Percentiles rank a stretch among this genome's conserved stretches.
Conservation (phyloP, 1,140 invertebrate species). For the Dufourea novaeangliae region DNA sequence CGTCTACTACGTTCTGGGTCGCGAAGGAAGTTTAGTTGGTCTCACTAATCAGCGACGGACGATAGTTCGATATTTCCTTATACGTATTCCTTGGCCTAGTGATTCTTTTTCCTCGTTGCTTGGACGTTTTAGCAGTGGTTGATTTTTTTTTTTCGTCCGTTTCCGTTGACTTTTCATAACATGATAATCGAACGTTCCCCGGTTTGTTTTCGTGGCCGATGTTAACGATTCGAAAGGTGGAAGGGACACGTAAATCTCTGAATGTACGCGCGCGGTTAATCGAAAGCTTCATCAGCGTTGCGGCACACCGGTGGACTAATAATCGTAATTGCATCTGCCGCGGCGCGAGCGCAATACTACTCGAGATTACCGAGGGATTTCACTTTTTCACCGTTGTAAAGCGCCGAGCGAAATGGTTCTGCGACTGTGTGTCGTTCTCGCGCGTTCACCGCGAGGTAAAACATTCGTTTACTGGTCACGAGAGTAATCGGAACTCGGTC, state of each 20-base stretch:
- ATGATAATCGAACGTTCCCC: neutral
- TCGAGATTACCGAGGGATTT: slow-evolving; percentile 52
- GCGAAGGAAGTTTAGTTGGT: neutral
- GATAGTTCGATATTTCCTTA: no score
- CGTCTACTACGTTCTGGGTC: no score
- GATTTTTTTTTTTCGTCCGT: no score
- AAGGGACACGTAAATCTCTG: neutral
- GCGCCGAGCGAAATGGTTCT: no score
- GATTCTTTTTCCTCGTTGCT: no score
- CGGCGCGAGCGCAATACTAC: slow-evolving; percentile 26
- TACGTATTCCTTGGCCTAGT: no score
- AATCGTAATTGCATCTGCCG: slow-evolving; percentile 60
- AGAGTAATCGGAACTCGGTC: no score
- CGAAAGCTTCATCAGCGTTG: slow-evolving; percentile 55
- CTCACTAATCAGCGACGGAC: no score
- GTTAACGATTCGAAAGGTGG: neutral
- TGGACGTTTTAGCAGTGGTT: no score
- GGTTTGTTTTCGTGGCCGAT: neutral
- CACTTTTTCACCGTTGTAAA: slow-evolving; percentile 49
- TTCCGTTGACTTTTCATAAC: neutral
- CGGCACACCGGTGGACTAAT: slow-evolving; percentile 16
- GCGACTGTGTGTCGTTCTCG: no score
- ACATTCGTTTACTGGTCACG: neutral
- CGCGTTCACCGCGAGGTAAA: neutral
- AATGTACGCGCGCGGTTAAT: slow-evolving; percentile 21